Evolutionary conservation across 1,140 invertebrate genomes (phyloP).

Genomic region (Ctenoplectra terminalis): DNA sequence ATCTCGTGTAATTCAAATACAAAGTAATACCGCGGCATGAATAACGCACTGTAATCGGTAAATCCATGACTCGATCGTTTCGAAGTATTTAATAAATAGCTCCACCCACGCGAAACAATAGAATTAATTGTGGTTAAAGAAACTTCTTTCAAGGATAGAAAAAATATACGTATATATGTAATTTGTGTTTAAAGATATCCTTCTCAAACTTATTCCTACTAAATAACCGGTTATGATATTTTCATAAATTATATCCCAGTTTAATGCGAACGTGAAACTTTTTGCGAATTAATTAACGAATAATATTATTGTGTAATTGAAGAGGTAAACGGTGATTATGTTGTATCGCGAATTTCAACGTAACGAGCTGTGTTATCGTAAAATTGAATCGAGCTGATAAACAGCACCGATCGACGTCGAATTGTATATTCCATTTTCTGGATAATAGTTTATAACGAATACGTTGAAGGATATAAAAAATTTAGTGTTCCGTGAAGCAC

Average conservation of each 20-base stretch:
- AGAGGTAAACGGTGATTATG: background rate
- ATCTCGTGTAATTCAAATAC: slow-evolving; percentile 42
- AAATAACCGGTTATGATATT: background rate
- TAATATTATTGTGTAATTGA: background rate
- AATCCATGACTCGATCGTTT: slow-evolving; percentile 6
- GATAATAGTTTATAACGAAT: too few relatives aligned
- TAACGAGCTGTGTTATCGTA: background rate
- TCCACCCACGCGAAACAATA: too few relatives aligned
- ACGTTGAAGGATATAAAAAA: too few relatives aligned
- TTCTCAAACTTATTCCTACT: too few relatives aligned
- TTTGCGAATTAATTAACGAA: slow-evolving; percentile 9
- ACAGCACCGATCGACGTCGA: background rate
- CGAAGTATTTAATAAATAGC: slow-evolving; percentile 6
- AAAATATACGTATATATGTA: background rate
- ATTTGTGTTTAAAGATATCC: background rate
- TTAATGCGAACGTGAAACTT: background rate
- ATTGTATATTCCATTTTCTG: background rate
- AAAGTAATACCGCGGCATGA: slow-evolving; percentile 17
- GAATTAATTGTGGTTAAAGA: background rate
- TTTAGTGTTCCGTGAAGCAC: too few relatives aligned
- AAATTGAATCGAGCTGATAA: slow-evolving; percentile 17
- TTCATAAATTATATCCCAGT: background rate
- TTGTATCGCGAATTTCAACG: background rate
- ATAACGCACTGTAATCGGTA: slow-evolving; percentile 18
- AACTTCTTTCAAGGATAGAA: background rate